Conservation (phyloP, 2,113 vertebrate genomes). For the Hassar affinis region DNA sequence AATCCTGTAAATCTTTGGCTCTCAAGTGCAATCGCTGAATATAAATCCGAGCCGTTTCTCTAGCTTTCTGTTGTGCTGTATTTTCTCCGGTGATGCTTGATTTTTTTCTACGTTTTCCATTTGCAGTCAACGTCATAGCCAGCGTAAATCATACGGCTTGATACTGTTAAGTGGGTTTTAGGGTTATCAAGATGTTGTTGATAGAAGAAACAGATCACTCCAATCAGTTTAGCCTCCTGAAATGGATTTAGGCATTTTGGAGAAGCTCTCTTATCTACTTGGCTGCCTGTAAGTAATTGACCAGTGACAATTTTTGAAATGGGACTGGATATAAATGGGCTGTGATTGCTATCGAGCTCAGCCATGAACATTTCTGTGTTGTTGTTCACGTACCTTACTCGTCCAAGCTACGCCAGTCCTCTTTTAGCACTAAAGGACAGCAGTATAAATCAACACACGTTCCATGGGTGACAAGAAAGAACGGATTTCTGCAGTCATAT, state of each 20-base stretch:
- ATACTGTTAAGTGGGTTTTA: conserved; percentile 24
- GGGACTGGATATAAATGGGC: conserved; percentile 1
- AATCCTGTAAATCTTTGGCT: conserved; percentile 27
- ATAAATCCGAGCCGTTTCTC: conserved; percentile 38
- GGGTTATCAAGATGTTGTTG: conserved; percentile 30
- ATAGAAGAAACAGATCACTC: conserved; percentile 27
- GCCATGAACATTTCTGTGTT: not conserved
- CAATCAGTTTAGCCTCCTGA: conserved; percentile 27
- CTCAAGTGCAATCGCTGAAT: conserved; percentile 5
- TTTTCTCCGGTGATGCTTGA: conserved; percentile 17
- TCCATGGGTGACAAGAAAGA: not conserved
- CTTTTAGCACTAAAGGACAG: not conserved
- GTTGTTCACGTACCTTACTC: not conserved
- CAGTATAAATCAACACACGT: not conserved
- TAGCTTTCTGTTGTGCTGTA: conserved; percentile 30
- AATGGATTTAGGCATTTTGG: conserved; percentile 26
- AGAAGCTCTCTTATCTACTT: conserved; percentile 24
- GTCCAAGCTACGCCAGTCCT: not conserved
- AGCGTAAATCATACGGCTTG: conserved; percentile 29
- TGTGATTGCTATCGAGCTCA: not conserved
- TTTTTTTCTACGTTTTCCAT: conserved; percentile 21
- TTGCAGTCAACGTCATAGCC: not conserved
- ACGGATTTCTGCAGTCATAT: not conserved
- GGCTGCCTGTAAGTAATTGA: conserved; percentile 23
- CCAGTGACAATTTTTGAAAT: conserved; percentile 32